Evolutionary conservation across 1,140 invertebrate genomes (phyloP).

Genomic region (Tetraneura akinire): DNA sequence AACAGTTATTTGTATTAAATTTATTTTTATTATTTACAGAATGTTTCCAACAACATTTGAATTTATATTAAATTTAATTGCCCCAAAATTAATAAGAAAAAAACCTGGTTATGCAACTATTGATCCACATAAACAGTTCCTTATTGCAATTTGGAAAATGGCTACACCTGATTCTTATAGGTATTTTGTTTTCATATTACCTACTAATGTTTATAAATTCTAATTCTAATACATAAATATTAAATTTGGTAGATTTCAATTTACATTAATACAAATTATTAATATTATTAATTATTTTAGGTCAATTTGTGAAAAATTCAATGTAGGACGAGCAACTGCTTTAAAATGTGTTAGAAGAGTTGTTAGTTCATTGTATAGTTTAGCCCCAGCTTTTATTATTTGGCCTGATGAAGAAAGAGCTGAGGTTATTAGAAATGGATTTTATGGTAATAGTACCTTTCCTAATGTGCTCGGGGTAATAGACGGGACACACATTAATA

Average conservation of each 20-base stretch:
- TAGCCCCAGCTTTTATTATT: neutral
- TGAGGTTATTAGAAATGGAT: neutral
- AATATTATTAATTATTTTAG: too few species aligned
- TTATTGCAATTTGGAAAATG: slow-evolving; percentile 11
- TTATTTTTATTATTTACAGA: slow-evolving; percentile 1
- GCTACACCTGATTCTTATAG: neutral
- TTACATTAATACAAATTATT: neutral
- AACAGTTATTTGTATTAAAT: too few species aligned
- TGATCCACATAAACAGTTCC: neutral
- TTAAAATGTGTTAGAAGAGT: neutral
- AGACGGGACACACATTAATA: too few species aligned
- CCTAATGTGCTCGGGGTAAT: too few species aligned
- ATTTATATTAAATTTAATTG: neutral
- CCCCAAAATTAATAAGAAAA: neutral
- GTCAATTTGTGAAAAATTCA: slow-evolving; percentile 2
- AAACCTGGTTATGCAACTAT: neutral
- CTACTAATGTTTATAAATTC: neutral
- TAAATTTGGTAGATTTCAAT: neutral
- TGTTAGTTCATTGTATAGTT: neutral
- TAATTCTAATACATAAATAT: too few species aligned
- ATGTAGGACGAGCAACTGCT: slow-evolving; percentile 18
- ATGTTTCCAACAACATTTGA: neutral
- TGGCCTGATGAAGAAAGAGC: slow-evolving; percentile 9
- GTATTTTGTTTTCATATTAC: neutral
- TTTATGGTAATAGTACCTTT: neutral